Base-by-base conservation (phyloP, 1,140 invertebrate genomes). In the Ceratitis capitata region DNA sequence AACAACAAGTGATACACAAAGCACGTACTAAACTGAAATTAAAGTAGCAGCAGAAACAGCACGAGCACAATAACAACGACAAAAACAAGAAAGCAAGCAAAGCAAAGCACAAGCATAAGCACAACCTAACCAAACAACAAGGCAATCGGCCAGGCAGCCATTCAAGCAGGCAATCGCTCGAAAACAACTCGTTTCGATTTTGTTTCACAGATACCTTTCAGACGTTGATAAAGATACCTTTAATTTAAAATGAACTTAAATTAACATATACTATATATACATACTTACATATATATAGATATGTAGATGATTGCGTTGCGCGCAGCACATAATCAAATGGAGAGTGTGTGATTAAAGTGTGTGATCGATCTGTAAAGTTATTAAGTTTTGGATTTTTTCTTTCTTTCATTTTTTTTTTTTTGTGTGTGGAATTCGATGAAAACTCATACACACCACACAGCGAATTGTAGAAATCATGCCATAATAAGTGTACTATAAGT, bases 181-280 rank as follows among this genome's bases (percentile, higher is more conserved):
- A 69, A 69, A 69, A 89, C 89, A 90, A 90, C 89, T 90, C 88
- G 89, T 90, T 90, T 90, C 89, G 89, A 90, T 90, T 90, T 90
- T 88, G 89, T 90, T 90, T 90, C 90, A 89, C 89, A 90, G 89
- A 90, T 90, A 90, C 89, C 88, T 90, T 90, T 90, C 90, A 89
- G 89, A 90, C 89, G 89, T 90, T 88, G 89, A 45, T 83, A 83
- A 83, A 83, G 49, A 83, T 53, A 83, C 82, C 82, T 83, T 83
- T 49, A 83, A 83, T 51, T 51, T 83, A 82, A 82, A 69, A 69
- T 69, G 61, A 69, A 69, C 61, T 69, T 69, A 69, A 69, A 69
- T 69, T 69, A 69, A 69, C 61, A 69, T 69, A 69, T 69, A 69
- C 16, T 69, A 69, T 69, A 35, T 69, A 69, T n/a, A n/a, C n/a